Evolutionary conservation across 1,140 invertebrate genomes (phyloP).

Genomic region (Apocrypta bakeri): DNA sequence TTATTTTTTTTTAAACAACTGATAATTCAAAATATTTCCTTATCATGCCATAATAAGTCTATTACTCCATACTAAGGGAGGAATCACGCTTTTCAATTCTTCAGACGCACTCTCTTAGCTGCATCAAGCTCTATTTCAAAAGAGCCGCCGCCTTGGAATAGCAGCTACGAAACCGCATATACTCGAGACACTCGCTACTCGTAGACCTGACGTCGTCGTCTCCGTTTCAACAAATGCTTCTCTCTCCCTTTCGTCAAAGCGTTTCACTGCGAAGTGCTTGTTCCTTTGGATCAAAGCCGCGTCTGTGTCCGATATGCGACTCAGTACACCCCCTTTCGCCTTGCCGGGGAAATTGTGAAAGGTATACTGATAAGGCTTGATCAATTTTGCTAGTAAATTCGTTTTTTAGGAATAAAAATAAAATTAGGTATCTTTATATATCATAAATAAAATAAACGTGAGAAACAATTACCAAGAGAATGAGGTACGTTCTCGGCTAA

Average conservation of each 20-base stretch:
- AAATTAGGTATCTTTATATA: background rate
- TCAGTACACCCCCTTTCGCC: background rate
- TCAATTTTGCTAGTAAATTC: background rate
- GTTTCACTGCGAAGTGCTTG: background rate
- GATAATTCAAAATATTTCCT: too few species aligned
- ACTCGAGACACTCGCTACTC: background rate
- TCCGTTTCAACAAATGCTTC: conserved; percentile 8
- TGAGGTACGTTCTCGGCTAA: too few species aligned
- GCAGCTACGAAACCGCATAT: background rate
- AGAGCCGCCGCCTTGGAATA: background rate
- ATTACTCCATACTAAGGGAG: background rate
- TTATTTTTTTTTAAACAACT: too few species aligned
- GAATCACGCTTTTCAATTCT: background rate
- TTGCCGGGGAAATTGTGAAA: background rate
- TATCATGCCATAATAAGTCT: too few species aligned
- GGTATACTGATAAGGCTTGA: background rate
- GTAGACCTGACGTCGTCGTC: background rate
- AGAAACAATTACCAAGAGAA: too few species aligned
- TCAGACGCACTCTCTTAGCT: background rate
- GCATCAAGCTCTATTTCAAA: background rate
- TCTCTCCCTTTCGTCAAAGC: background rate
- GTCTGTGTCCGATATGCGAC: background rate
- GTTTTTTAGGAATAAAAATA: too few species aligned
- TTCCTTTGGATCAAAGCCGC: conserved; percentile 15
- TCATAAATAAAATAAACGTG: background rate